Evolutionary conservation across 2,113 vertebrate genomes (phyloP).

Genomic region (Mormyrus iriodes): DNA sequence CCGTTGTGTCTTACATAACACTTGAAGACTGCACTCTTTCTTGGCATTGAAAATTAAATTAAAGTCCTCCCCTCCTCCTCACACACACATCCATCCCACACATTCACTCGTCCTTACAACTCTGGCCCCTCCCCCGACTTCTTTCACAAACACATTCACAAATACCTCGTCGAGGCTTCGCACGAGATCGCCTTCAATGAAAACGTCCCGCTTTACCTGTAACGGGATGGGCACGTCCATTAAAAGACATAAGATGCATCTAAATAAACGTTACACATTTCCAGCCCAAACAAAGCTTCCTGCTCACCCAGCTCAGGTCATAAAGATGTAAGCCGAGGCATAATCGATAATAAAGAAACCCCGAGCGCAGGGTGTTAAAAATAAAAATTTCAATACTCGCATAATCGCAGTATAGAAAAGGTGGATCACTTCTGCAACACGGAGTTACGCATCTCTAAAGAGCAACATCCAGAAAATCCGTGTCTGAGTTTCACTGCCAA

Average conservation of each 20-base stretch:
- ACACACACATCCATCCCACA: slow-evolving; percentile 20
- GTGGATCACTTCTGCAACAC: background rate
- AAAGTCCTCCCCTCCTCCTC: background rate
- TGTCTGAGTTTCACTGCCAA: background rate
- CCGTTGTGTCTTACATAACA: slow-evolving; percentile 21
- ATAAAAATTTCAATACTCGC: background rate
- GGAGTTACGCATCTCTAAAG: background rate
- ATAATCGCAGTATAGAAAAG: background rate
- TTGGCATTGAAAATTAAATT: slow-evolving; percentile 9
- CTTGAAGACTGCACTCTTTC: slow-evolving; percentile 6
- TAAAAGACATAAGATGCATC: background rate
- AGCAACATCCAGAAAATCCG: background rate
- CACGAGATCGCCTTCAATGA: background rate
- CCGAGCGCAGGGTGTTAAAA: background rate
- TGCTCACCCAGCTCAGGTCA: background rate
- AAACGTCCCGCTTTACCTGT: background rate
- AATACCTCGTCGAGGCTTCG: background rate
- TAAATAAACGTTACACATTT: background rate
- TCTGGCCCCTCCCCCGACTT: background rate
- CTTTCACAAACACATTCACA: slow-evolving; percentile 7
- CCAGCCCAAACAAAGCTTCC: background rate
- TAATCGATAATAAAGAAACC: background rate
- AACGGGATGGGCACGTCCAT: background rate
- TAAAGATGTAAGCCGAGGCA: background rate
- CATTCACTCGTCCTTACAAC: slow-evolving; percentile 1